Base-by-base conservation (phyloP, 2,797 vertebrate species). In the Bradypodion ventrale region DNA sequence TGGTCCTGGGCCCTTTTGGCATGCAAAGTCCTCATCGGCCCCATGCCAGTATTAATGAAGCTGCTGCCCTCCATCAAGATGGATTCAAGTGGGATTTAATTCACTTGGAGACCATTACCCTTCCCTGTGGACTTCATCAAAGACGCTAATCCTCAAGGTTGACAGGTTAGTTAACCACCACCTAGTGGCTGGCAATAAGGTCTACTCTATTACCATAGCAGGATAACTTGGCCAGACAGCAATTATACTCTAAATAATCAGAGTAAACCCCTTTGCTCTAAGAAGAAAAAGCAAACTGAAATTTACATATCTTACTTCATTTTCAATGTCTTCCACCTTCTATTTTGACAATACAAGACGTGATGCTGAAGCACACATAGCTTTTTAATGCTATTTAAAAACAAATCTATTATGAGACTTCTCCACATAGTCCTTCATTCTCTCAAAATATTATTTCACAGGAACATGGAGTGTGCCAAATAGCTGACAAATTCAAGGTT, bases 401-500 rank as follows among this genome's bases (percentile, higher is more conserved):
- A 84, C 76, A 84, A 84, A 81, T 59, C 37, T 37, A 59, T 62
- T 75, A 52, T 82, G 69, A 84, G 52, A 72, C 9, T 40, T 69
- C 75, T 73, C 40, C 75, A 82, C 44, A 21, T 49, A 83, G 62
- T 27, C 82, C 6, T 69, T 49, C 0, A 29, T 78, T 91, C 68
- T 2, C 1, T 44, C 78, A 78, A n/a, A 66, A 2, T 84, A 80
- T 1, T 65, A 32, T 37, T 89, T 80, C 74, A 83, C 35, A 87
- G 44, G 81, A 83, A 83, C 37, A 83, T 46, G 82, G 46, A 84
- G 65, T 89, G 49, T 79, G 88, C 44, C 1, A 40, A 90, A 77
- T 82, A 89, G 56, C 82, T 74, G 78, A 87, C 52, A 89, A 75
- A 84, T 65, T 81, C 83, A 88, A 25, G 83, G 60, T n/a, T 85